A percentile compares a stretch with the other conserved stretches of the same genome.
Evolutionary conservation across 2,113 vertebrate genomes (phyloP).

Genomic region (Xiphophorus maculatus): DNA sequence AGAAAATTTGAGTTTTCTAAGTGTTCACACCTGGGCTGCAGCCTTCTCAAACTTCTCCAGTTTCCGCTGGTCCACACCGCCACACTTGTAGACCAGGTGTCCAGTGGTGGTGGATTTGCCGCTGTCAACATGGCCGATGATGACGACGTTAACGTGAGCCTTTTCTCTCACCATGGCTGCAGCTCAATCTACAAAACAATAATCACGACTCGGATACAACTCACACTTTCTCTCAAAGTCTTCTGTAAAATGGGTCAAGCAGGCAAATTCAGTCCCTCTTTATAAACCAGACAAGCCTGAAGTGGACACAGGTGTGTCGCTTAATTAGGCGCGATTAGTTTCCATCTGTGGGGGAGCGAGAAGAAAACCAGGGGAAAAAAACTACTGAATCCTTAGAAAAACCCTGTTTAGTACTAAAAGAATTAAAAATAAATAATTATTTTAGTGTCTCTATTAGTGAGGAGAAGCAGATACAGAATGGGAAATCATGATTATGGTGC

Average conservation of each 20-base stretch:
- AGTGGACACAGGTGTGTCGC: slow-evolving; percentile 56
- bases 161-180: slow-evolving; percentile 72
- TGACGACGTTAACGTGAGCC: slow-evolving; percentile 80
- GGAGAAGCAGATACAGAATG: neutral
- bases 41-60: slow-evolving; percentile 84
- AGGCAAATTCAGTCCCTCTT: neutral
- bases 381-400: neutral
- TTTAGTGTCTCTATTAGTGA: neutral
- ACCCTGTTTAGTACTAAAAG: neutral
- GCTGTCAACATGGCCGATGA: slow-evolving; percentile 85
- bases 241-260: neutral
- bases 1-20: no score
- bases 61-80: slow-evolving; percentile 78
- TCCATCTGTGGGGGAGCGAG: neutral
- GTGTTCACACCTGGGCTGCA: slow-evolving; percentile 69
- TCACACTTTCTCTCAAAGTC: accelerated
- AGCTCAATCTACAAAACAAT: accelerated
- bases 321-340: slow-evolving; percentile 43
- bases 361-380: accelerated
- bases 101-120: slow-evolving; percentile 84
- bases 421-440: neutral
- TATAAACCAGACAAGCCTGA: slow-evolving; percentile 28
- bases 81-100: slow-evolving; percentile 83
- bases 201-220: neutral
- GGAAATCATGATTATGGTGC: no score